Evolutionary conservation across 2,888 invertebrate species (phyloP), one percentile per base, ranked within the genome.

Genomic region (Drosophila ezoana): DNA sequence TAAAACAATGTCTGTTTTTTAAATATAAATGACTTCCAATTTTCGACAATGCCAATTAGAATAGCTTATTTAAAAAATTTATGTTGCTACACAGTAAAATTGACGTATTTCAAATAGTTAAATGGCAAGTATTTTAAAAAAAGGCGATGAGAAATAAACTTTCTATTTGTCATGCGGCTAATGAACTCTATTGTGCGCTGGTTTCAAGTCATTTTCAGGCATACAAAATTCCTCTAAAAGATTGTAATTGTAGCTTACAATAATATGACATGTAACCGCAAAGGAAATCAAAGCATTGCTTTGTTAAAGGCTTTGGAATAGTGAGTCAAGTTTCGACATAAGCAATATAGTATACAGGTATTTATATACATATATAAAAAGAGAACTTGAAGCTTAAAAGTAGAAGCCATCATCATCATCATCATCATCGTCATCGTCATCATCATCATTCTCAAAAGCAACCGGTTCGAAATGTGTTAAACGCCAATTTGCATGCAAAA

Each of bases 401-500:
- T 65, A 72, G 76, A 73, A 63, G 13, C 44, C 49, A 53, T 23
- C 51, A 62, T 38, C 44, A 69, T 20, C 20, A 20, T 20, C 20
- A 20, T 20, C 47, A 51, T 23, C 51, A 62, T 38, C 44, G 66
- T 68, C 38, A 73, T 63, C 37, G 60, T 52, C 0, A 9, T 52
- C 28, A 9, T 23, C 8, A 8, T 28, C 28, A 47, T 49, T 20
- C 43, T 20, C 14, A 43, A 8, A 47, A 62, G 40, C 41, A 81
- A 87, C 75, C 72, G 72, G 81, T 81, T 81, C 28, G 45, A 38
- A 66, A 71, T 74, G 59, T 67, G 18, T 48, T 67, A 40, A 75
- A 56, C 20, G 33, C 53, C 59, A 62, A 87, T 81, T 81, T 82
- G 77, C 80, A 87, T 85, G 83, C 69, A 72, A 70, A 56, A 72